These are phyloP conservation scores for Leptocoma aspasia DNA, from an alignment of 2,113 vertebrate genomes.

Conservation along the genomic window DNA sequence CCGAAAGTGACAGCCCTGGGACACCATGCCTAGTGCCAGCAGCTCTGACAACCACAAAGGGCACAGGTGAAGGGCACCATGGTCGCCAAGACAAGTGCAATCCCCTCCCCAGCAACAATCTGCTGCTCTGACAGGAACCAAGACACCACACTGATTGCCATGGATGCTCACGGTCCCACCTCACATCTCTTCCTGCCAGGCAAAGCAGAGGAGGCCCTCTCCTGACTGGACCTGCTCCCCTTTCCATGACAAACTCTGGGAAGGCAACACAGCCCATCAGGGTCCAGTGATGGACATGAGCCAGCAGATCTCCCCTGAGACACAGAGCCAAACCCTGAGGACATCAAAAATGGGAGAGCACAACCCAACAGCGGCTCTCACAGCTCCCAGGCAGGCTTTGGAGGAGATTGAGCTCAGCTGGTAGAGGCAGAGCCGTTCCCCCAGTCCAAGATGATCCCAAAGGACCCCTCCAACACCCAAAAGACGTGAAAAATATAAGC, in stretches of 20 bases:
- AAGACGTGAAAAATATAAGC: neutral
- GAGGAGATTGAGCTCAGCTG: neutral
- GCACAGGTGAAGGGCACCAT: neutral
- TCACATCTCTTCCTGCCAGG: neutral
- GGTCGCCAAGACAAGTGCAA: neutral
- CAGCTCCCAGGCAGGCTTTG: neutral
- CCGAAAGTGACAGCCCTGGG: neutral
- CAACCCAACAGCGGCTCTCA: neutral
- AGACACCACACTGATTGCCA: neutral
- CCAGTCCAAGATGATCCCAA: neutral
- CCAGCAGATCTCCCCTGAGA: neutral
- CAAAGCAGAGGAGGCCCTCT: neutral
- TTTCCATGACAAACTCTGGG: neutral
- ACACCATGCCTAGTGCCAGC: neutral
- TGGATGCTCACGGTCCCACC: neutral
- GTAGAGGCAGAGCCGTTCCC: neutral
- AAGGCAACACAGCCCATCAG: neutral
- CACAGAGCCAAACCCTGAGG: neutral
- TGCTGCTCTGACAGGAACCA: neutral
- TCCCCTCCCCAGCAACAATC: fast-evolving
- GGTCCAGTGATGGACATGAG: fast-evolving
- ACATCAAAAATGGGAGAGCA: neutral
- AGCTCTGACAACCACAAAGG: neutral
- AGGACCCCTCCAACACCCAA: neutral
- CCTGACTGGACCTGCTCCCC: neutral